Evolutionary conservation across 2,113 vertebrate genomes (phyloP).

Genomic region (Cebidichthys violaceus): DNA sequence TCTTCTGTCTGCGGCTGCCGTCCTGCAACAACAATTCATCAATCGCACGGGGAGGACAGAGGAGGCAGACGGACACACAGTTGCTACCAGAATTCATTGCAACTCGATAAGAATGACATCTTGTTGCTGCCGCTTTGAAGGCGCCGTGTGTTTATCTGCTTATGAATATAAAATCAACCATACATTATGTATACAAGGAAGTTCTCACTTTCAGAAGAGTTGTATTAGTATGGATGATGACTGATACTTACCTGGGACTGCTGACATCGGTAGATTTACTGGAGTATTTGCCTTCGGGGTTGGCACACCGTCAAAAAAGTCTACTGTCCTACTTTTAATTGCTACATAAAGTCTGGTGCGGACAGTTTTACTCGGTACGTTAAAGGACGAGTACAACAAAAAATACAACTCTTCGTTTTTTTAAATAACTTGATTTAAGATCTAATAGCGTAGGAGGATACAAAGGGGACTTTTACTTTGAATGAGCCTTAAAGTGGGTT

Average conservation of each 20-base stretch:
- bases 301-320: constrained; percentile 6
- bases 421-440: constrained; percentile 24
- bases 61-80: not conserved
- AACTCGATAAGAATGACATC: constrained; percentile 12
- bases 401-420: constrained; percentile 17
- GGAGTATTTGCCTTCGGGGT: constrained; percentile 15
- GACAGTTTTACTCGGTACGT: constrained; percentile 4
- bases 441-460: constrained; percentile 11
- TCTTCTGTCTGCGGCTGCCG: not conserved
- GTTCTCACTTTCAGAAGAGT: constrained; percentile 19
- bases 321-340: constrained; percentile 22
- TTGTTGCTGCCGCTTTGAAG: constrained; percentile 37
- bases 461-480: constrained; percentile 1
- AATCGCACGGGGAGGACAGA: constrained; percentile 1
- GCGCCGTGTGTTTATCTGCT: constrained; percentile 42
- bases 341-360: not conserved
- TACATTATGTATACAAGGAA: constrained; percentile 29
- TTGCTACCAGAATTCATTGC: constrained; percentile 4
- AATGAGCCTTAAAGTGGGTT: constrained; percentile 23
- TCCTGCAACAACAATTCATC: constrained; percentile 1
- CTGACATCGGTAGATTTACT: constrained; percentile 17
- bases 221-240: not conserved
- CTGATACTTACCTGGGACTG: constrained; percentile 26
- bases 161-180: constrained; percentile 50
- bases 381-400: not conserved